Base-by-base conservation (phyloP, 2,888 invertebrate species). In the Lithophane leautieri region DNA sequence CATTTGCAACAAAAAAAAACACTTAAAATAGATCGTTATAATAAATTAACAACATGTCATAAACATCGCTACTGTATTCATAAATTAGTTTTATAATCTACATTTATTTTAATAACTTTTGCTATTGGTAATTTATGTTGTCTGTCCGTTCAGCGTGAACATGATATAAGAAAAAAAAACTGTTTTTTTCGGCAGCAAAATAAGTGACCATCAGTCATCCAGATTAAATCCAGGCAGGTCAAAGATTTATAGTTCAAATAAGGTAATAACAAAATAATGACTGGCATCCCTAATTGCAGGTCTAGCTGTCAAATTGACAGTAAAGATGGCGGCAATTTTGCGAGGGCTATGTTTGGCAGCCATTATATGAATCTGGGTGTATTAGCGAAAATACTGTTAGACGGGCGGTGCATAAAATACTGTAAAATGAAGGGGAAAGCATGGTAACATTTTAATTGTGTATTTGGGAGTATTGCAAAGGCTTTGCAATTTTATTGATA, bases 241-340 rank as follows among this genome's bases (percentile, higher is more conserved):
- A 81, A 50, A 68, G 12, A 69, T 65, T 56, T 76, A 73, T 47
- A 72, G 60, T 68, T 67, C 14, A 47, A 78, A 44, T 25, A 54
- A 4, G 60, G 56, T 62, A 67, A 75, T 67, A 34, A 40, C 19
- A 60, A 76, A 60, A 67, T 60, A 25, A 60, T 34, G 16, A 54
- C 73, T 75, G 88, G 63, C 87, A 89, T 72, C 90, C 91, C 90
- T 91, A 73, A 70, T 44, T 62, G 65, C 56, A 76, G 69, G 61
- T 74, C 71, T 69, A 65, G 42, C 85, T 88, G 82, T 89, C 89
- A 91, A 90, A 90, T 90, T 90, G 90, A 87, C 90, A 90, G 89
- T 86, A 82, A 90, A 91, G 90, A 88, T 89, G 89, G 88, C 88
- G 89, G 86, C 79, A 67, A 63, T 69, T 82, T 79, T 40, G 58